Evolutionary conservation across 2,113 vertebrate genomes (phyloP), one percentile per base, ranked within the genome.

Genomic region (Madoqua kirkii): DNA sequence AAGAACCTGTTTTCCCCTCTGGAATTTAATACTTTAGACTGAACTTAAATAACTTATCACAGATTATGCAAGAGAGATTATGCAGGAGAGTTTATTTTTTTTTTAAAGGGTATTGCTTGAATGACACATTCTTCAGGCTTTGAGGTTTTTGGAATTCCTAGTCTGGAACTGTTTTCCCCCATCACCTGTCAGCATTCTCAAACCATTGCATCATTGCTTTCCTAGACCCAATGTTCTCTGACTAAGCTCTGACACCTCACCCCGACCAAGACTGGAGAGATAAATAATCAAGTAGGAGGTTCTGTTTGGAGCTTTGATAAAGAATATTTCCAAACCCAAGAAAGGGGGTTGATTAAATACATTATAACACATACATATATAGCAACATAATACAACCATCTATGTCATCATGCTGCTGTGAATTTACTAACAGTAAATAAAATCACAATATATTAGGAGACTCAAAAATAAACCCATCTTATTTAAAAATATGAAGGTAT

Each of bases 261-360:
- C 29, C 29, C 3, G n/a, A 92, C 45, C 12, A 50, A 94, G 67
- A 94, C 27, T 55, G 89, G 19, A 50, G 29, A 82, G n/a, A 45
- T 15, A 91, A 52, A 84, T 10, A 27, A 48, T 40, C 50, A 81
- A 45, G 16, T 11, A 85, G 7, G 36, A 71, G 16, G 1, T 48
- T 91, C 33, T 83, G 88, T 85, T 36, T 23, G 36, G 57, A 71
- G 9, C 36, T 91, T 19, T 64, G 21, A 89, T 62, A 92, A 89
- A 67, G 31, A 84, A 27, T 52, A 79, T 89, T 95, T 97, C 54
- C 92, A 91, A 95, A 89, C 29, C 10, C 29, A 83, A 93, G 78
- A 86, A 57, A 96, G 21, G 36, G 12, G 79, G 21, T 25, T 90
- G 33, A 40, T 52, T 79, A 86, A 84, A 48, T 81, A 79, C 81